A percentile compares a stretch with the other conserved stretches of the same genome.
phyloP scores from a whole-genome alignment of 1,140 invertebrate genomes.

The Dolichoris vasculosae region DNA sequence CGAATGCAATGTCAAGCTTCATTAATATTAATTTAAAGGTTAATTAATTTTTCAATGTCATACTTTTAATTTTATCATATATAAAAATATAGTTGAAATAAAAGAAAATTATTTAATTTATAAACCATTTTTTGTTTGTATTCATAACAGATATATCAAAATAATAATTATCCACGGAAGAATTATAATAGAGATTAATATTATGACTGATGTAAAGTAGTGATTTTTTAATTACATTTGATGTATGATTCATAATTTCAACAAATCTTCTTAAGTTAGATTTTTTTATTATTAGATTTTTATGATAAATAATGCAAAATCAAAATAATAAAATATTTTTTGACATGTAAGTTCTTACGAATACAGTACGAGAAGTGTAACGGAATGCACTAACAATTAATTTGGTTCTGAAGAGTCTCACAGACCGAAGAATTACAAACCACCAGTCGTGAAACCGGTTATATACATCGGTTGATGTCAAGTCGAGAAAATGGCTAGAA shows the following conservation, averaged over 20 bases:
- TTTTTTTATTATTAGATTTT: not conserved
- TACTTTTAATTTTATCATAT: not conserved
- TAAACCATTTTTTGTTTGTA: no score
- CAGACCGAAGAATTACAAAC: not conserved
- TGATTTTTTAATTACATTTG: no score
- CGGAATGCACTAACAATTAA: not conserved
- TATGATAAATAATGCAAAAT: not conserved
- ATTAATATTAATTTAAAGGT: not conserved
- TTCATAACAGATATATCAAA: no score
- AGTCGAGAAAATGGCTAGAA: conserved; percentile 23
- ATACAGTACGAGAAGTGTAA: not conserved
- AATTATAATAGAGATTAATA: no score
- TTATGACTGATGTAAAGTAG: no score
- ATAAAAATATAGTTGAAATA: not conserved
- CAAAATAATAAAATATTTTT: not conserved
- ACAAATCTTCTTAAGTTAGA: not conserved
- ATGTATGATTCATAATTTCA: not conserved
- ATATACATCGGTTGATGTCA: not conserved
- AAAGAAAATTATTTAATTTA: not conserved
- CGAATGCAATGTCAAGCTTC: not conserved
- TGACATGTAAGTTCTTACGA: not conserved
- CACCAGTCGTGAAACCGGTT: conserved; percentile 20
- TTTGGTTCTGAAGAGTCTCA: not conserved
- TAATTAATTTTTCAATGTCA: not conserved
- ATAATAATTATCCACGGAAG: no score